phyloP scores from a whole-genome alignment of 2,797 vertebrate genomes.

The Semaprochilodus insignis region DNA sequence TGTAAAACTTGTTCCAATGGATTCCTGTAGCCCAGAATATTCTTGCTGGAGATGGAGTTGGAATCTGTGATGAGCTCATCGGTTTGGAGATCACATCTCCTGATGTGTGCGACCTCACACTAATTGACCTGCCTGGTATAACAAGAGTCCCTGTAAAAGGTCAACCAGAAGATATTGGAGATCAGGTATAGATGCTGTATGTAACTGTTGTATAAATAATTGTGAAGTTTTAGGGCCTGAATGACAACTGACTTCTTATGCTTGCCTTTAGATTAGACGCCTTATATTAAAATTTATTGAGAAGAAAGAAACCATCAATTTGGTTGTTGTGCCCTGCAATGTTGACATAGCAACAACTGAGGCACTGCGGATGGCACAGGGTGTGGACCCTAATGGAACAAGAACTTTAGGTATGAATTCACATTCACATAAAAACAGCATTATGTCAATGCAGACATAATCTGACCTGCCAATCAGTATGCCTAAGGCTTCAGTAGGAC shows the following conservation, averaged over 20 bases:
- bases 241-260: background rate
- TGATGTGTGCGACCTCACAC: slow-evolving; percentile 78
- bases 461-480: background rate
- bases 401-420: slow-evolving; percentile 80
- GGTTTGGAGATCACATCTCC: slow-evolving; percentile 76
- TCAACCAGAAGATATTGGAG: slow-evolving; percentile 77
- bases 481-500: background rate
- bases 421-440: background rate
- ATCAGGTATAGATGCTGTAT: slow-evolving; percentile 67
- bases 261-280: slow-evolving; percentile 71
- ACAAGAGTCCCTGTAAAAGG: slow-evolving; percentile 75
- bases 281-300: slow-evolving; percentile 76
- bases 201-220: background rate
- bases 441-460: background rate
- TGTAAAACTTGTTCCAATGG: no score
- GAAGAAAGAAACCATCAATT: slow-evolving; percentile 80
- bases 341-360: slow-evolving; percentile 87
- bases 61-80: slow-evolving; percentile 77
- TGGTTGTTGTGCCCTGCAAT: slow-evolving; percentile 85
- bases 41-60: slow-evolving; percentile 63
- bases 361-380: slow-evolving; percentile 84
- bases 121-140: slow-evolving; percentile 86
- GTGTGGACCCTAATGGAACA: slow-evolving; percentile 80
- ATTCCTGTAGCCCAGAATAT: slow-evolving; percentile 56
- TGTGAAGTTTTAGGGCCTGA: background rate